Percentiles rank a stretch among this genome's conserved stretches.
phyloP scores from a whole-genome alignment of 2,888 invertebrate species.

The Cheilosia vernalis region DNA sequence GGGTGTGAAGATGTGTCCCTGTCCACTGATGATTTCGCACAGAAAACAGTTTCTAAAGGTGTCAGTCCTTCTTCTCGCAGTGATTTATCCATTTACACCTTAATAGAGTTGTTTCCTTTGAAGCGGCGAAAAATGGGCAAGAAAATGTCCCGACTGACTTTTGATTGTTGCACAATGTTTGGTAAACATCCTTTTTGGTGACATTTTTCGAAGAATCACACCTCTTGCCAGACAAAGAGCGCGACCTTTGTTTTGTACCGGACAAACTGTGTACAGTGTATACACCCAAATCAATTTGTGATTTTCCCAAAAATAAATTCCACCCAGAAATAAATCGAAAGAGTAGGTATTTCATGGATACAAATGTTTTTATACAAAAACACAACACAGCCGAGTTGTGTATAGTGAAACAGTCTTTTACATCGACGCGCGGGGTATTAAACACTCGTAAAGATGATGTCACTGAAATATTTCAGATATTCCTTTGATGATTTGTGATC shows the following conservation, averaged over 20 bases:
- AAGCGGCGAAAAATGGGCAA: slow-evolving; percentile 50
- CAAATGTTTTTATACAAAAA: slow-evolving; percentile 53
- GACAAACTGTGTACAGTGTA: neutral
- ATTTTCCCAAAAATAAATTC: slow-evolving; percentile 39
- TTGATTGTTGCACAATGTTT: slow-evolving; percentile 62
- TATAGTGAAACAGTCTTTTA: slow-evolving; percentile 21
- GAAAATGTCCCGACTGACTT: slow-evolving; percentile 56
- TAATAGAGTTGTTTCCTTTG: slow-evolving; percentile 59
- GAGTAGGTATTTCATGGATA: slow-evolving; percentile 31
- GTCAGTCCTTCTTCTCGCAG: slow-evolving; percentile 38
- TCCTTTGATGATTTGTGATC: slow-evolving; percentile 74
- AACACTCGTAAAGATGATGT: slow-evolving; percentile 69
- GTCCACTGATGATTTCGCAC: slow-evolving; percentile 44
- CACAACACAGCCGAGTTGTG: slow-evolving; percentile 35
- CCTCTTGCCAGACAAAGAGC: slow-evolving; percentile 15
- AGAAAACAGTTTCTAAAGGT: slow-evolving; percentile 23
- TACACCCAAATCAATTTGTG: slow-evolving; percentile 62
- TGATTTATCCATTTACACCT: slow-evolving; percentile 72
- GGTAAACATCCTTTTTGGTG: slow-evolving; percentile 65
- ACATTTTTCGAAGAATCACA: slow-evolving; percentile 59
- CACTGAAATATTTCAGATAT: slow-evolving; percentile 69
- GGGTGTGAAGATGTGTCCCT: slow-evolving; percentile 26
- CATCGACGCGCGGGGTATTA: slow-evolving; percentile 45
- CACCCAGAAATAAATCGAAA: slow-evolving; percentile 35
- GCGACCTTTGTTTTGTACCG: slow-evolving; percentile 32